Base-by-base conservation (phyloP, 2,797 vertebrate genomes). In the Chromis chromis region DNA sequence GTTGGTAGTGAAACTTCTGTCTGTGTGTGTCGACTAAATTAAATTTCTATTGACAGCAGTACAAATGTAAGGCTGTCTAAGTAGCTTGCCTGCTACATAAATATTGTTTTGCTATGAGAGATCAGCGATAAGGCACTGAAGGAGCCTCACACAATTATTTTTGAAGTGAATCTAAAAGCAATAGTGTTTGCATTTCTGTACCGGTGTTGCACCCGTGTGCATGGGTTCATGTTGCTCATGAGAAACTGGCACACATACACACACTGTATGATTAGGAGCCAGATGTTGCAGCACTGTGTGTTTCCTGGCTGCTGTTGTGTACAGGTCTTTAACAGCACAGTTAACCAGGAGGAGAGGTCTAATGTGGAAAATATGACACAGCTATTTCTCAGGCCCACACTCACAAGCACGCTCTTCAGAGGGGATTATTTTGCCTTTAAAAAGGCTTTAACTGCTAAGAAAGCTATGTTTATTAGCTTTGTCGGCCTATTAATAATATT, bases 311-410 rank as follows among this genome's bases (percentile, higher is more conserved):
- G 79, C 61, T 59, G 65, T 46, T 65, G 74, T 61, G 60, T 62
- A 33, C 67, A 58, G 73, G 53, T 81, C 74, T 70, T 83, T 82
- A 76, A 80, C 59, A 66, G 52, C 77, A 76, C 74, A 46, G 79
- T 88, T 80, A 86, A 88, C 52, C 77, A 65, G 68, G 71, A 64
- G 68, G 57, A 70, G 49, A 72, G 52, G 63, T 49, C 70, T 86
- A 82, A 89, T 89, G 74, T 84, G 87, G 85, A 87, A 89, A 87
- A 89, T 84, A 81, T 87, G 85, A 85, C 81, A 69, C 76, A 76
- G 74, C 74, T 49, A 61, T 84, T 76, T 84, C 71, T 59, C 74
- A 39, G 31, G 1, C 39, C 6, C 46, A 60, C 76, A 63, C 40
- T 39, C 39, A 6, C 46, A 60, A 63, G 46, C 28, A 49, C 17